Evolutionary conservation across 1,140 invertebrate species (phyloP), one percentile per base, ranked within the genome.

Genomic region (Paraescarpia echinospica): DNA sequence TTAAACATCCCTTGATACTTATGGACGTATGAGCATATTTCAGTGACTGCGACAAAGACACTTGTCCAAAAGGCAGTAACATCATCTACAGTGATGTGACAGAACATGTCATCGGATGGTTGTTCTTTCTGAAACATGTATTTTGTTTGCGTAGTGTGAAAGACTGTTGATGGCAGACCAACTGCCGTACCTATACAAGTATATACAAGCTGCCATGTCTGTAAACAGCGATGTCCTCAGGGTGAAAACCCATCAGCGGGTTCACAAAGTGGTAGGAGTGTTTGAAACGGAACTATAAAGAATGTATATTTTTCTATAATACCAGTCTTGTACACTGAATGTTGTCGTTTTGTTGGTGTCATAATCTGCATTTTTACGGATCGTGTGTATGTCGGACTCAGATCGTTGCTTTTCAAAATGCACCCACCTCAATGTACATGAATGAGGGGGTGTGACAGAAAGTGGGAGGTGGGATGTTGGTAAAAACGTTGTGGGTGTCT

Each of bases 271-370:
- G 8, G 59, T 77, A 77, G 4, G 27, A 77, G 59, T 77, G 22
- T 4, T 77, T 77, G 59, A 77, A 12, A 31, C 59, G 22, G 12
- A 27, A 6, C 12, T 77, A 77, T 31, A 77, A 77, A 77, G 59
- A 77, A 77, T 77, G 59, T 77, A 77, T 77, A 77, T 77, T 77
- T 77, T 77, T 77, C 18, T 77, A 77, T 77, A 77, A 77, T 77
- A 77, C 59, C 14, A 77, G 59, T 77, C 59, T 77, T 77, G 59
- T 31, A 77, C 59, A 77, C 59, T 27, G 59, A 77, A 77, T 77
- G 59, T 77, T 77, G 59, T 77, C 27, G 22, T 77, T 77, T 77
- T 77, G 27, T 77, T 77, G 9, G 59, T 77, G 22, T 77, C 59
- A 77, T 31, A 27, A 31, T 77, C 59, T 77, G 18, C 59, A 77